Evolutionary conservation across 1,140 invertebrate genomes (phyloP).

Genomic region (Pseudomyrmex flavicornis): DNA sequence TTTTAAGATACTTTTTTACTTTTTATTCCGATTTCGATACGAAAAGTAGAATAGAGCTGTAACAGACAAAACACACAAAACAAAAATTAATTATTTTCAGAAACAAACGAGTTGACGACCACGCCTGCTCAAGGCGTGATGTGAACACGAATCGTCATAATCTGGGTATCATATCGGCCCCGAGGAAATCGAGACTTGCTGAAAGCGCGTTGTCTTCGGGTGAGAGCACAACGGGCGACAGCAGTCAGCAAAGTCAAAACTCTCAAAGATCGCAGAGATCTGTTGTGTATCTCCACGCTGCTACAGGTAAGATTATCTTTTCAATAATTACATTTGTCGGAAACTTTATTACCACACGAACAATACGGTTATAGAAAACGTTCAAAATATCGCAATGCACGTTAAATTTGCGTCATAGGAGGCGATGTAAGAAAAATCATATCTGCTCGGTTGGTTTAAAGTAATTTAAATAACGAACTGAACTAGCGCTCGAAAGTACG

Average conservation of each 20-base stretch:
- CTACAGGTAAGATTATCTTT: slow-evolving; percentile 87
- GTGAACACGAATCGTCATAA: slow-evolving; percentile 79
- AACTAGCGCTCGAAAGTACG: slow-evolving; percentile 32
- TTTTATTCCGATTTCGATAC: too few relatives aligned
- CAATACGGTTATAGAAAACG: background rate
- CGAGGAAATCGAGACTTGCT: slow-evolving; percentile 80
- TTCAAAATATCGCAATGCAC: slow-evolving; percentile 18
- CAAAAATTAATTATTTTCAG: slow-evolving; percentile 66
- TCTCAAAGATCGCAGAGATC: slow-evolving; percentile 92
- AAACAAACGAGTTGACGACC: slow-evolving; percentile 81
- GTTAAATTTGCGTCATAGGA: slow-evolving; percentile 34
- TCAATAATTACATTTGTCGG: background rate
- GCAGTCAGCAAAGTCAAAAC: slow-evolving; percentile 92
- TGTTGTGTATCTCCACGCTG: slow-evolving; percentile 92
- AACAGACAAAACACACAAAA: background rate
- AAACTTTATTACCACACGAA: background rate
- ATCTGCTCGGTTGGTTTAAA: background rate
- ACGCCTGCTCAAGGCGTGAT: slow-evolving; percentile 79
- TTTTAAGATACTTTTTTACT: background rate
- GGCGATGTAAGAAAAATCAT: slow-evolving; percentile 3
- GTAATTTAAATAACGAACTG: slow-evolving; percentile 34
- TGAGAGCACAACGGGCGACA: slow-evolving; percentile 86
- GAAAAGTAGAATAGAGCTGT: too few relatives aligned
- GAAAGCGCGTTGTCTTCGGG: slow-evolving; percentile 84
- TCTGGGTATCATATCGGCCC: slow-evolving; percentile 77